Base-by-base conservation (phyloP, 2,797 vertebrate species). In the Chanos chanos region DNA sequence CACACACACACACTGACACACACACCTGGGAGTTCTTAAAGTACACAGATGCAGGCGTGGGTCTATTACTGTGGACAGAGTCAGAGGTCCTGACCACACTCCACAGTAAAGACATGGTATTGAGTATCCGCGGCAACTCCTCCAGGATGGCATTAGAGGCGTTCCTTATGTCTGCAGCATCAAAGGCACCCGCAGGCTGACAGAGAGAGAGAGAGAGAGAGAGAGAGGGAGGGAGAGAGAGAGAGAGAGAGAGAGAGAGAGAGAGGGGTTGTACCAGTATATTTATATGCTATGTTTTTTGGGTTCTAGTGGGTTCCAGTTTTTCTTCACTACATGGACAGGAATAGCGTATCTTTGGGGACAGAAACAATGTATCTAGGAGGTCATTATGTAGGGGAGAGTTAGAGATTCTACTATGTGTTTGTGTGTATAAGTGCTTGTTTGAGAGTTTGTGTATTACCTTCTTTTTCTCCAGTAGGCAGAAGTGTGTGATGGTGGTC, bases 21-120 rank as follows among this genome's bases (percentile, higher is more conserved):
- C 64, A 71, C 78, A 95, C 97, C 87, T 95, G 99, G 33, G 92
- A 93, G 82, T 90, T 89, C 83, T 92, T 96, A 45, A 99, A 98
- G 79, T 94, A 97, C 47, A 97, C 92, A 0, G 93, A 96, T 47
- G 92, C 92, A 48, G 92, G 92, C 8, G 89, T 88, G 36, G 90
- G 87, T 78, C 84, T 92, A 6, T 77, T 85, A 75, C 83, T 89
- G 47, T 91, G 89, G 49, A 84, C 69, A 1, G 79, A 77, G 56
- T 95, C 93, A 4, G 85, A 62, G 0, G 89, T 77, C 28, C 83
- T 85, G 33, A 97, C 84, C 45, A 95, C 84, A 0, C 85, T 90
- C 96, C 96, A 99, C 7, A 99, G 85, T 54, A 95, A 86, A 0
- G 92, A 87, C 90, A 96, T 87, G 31, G 91, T 95, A 64, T 91